A percentile compares a stretch with the other conserved stretches of the same genome.
phyloP scores from a whole-genome alignment of 2,888 invertebrate genomes.

The Hemaris fuciformis region DNA sequence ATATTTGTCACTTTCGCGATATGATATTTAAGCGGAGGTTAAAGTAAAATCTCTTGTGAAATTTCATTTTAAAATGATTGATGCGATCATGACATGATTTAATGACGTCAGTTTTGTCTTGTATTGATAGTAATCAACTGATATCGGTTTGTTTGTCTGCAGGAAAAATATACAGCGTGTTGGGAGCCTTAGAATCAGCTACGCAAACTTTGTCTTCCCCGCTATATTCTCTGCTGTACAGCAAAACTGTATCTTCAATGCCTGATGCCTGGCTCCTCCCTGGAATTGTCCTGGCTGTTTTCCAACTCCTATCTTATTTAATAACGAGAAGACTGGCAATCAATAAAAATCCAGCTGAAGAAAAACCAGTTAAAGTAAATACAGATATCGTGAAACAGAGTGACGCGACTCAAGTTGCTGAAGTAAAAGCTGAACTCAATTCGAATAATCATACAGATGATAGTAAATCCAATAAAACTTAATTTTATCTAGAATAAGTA shows the following conservation, averaged over 20 bases:
- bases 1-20: no score
- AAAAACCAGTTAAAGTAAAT: conserved; percentile 14
- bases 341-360: conserved; percentile 21
- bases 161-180: conserved; percentile 78
- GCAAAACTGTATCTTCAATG: conserved; percentile 58
- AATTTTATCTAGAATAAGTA: not conserved
- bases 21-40: not conserved
- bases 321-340: conserved; percentile 45
- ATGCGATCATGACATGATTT: not conserved
- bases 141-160: conserved; percentile 16
- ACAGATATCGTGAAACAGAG: not conserved
- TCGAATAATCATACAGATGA: conserved; percentile 14
- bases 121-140: not conserved
- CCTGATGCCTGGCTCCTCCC: conserved; percentile 73
- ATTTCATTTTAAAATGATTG: not conserved
- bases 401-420: not conserved
- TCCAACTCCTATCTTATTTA: conserved; percentile 62
- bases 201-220: conserved; percentile 69
- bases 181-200: conserved; percentile 73
- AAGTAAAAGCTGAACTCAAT: conserved; percentile 13
- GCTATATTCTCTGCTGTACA: conserved; percentile 68
- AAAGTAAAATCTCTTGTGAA: not conserved
- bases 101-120: not conserved
- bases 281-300: conserved; percentile 51
- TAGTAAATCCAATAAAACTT: conserved; percentile 8